These are phyloP conservation scores for Scolopax mira DNA, from an alignment of 2,113 vertebrate genomes.

Conservation along the genomic window DNA sequence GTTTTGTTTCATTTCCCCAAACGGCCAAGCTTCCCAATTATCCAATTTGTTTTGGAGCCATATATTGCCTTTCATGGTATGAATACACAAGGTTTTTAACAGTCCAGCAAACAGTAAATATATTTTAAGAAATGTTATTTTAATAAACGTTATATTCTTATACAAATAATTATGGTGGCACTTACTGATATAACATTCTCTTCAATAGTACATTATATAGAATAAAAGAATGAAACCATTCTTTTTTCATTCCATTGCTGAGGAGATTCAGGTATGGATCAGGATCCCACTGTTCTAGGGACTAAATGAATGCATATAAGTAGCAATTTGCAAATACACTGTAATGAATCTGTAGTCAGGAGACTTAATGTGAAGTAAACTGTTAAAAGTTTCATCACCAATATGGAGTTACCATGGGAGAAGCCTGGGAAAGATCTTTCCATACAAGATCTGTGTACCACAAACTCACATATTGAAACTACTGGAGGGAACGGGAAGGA, in stretches of 20 bases:
- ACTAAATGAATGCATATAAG: background rate
- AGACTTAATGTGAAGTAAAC: background rate
- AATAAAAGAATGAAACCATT: background rate
- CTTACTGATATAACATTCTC: background rate
- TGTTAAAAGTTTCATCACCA: background rate
- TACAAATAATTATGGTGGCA: background rate
- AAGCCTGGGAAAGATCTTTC: background rate
- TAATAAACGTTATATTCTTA: too few species aligned
- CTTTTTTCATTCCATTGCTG: background rate
- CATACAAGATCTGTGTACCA: background rate
- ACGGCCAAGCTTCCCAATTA: background rate
- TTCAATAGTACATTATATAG: background rate
- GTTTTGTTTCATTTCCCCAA: background rate
- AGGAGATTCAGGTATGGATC: background rate
- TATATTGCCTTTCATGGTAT: background rate
- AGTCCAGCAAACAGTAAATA: background rate
- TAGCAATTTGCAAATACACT: background rate
- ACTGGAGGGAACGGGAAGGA: background rate
- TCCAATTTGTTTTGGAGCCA: background rate
- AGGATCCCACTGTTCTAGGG: background rate
- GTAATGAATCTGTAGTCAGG: background rate
- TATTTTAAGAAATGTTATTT: background rate
- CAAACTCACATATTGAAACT: background rate
- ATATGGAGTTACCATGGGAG: background rate
- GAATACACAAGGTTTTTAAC: background rate